Percentiles rank a stretch among this genome's conserved stretches.
Conservation (phyloP, 2,888 invertebrate genomes). For the Ethmia dodecea region DNA sequence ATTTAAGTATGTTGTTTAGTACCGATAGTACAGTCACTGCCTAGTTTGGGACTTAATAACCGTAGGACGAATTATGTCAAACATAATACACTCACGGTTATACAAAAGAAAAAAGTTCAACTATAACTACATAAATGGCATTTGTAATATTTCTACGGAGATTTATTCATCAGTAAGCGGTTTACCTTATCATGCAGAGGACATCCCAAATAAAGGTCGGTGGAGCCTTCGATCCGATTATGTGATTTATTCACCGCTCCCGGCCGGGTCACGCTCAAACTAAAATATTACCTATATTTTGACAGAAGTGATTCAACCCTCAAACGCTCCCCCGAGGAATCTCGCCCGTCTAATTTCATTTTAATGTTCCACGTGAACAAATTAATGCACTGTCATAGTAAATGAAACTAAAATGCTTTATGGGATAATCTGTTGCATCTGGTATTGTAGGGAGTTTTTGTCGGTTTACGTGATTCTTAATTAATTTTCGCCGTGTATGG, state of each 20-base stretch:
- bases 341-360: slow-evolving; percentile 63
- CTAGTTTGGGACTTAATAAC: no score
- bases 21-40: no score
- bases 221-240: slow-evolving; percentile 53
- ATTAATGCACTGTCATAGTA: slow-evolving; percentile 70
- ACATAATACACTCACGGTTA: no score
- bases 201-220: neutral
- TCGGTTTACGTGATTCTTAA: slow-evolving; percentile 53
- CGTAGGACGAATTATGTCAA: no score
- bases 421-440: slow-evolving; percentile 65
- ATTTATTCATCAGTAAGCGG: no score
- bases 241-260: slow-evolving; percentile 56
- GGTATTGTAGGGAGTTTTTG: slow-evolving; percentile 52
- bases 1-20: no score
- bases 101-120: no score
- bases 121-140: no score
- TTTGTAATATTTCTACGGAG: no score
- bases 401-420: slow-evolving; percentile 60
- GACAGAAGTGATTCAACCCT: slow-evolving; percentile 57
- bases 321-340: slow-evolving; percentile 35
- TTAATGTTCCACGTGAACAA: slow-evolving; percentile 71
- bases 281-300: slow-evolving; percentile 64
- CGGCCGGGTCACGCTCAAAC: slow-evolving; percentile 38
- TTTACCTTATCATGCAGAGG: no score
- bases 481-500: slow-evolving; percentile 49